These are phyloP conservation scores for Drosophila sucinea DNA, from an alignment of 1,140 invertebrate genomes.

Conservation along the genomic window DNA sequence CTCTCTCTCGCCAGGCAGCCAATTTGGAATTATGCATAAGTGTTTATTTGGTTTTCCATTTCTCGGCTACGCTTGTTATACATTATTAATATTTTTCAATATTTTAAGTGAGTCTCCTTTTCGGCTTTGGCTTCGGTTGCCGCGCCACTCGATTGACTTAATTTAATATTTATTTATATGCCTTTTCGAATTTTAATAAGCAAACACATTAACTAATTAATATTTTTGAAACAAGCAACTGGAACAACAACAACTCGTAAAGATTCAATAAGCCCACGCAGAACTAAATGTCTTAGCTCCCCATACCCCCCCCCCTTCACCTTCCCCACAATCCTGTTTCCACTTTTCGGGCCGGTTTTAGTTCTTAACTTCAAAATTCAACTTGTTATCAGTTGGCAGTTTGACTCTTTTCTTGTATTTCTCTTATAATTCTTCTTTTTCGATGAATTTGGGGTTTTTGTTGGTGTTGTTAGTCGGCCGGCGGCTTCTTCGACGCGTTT, in stretches of 20 bases:
- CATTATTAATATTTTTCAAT: conserved; percentile 57
- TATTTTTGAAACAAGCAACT: conserved; percentile 62
- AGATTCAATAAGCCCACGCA: conserved; percentile 65
- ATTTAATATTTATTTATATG: conserved; percentile 65
- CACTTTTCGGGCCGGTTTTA: conserved; percentile 39
- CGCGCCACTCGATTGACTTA: conserved; percentile 33
- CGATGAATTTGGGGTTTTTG: conserved; percentile 26
- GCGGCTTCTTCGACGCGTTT: conserved; percentile 48
- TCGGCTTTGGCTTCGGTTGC: background rate
- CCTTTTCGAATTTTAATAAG: conserved; percentile 55
- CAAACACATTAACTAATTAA: conserved; percentile 68
- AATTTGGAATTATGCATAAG: conserved; percentile 50
- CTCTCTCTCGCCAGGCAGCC: conserved; percentile 22
- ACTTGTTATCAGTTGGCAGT: conserved; percentile 43
- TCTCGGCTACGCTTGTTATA: conserved; percentile 33
- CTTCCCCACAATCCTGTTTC: conserved; percentile 40
- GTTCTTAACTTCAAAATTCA: conserved; percentile 31
- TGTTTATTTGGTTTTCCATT: conserved; percentile 41
- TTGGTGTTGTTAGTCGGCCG: conserved; percentile 38
- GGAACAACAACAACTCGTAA: conserved; percentile 51
- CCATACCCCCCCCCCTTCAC: conserved; percentile 43
- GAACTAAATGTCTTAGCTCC: background rate
- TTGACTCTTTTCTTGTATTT: conserved; percentile 28
- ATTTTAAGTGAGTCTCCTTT: conserved; percentile 27
- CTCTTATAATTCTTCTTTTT: conserved; percentile 18